phyloP scores from a whole-genome alignment of 2,113 vertebrate genomes.

The Eptesicus fuscus region DNA sequence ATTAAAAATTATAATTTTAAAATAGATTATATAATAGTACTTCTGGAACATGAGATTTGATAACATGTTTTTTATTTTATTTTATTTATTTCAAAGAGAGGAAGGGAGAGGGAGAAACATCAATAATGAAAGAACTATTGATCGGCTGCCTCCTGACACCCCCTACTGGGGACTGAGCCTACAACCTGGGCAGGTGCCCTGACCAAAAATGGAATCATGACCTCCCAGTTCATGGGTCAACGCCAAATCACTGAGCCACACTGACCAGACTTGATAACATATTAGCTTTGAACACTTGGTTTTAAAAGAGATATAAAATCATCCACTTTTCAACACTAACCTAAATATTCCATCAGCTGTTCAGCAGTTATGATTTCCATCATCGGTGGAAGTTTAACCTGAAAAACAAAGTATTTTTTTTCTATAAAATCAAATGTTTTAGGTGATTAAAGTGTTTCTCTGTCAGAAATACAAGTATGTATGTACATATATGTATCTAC shows the following conservation, averaged over 20 bases:
- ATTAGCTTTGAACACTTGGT: slow-evolving; percentile 46
- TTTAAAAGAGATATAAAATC: slow-evolving; percentile 44
- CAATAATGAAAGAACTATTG: too few species aligned
- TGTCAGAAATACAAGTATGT: slow-evolving; percentile 23
- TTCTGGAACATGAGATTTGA: neutral
- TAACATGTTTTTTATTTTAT: neutral
- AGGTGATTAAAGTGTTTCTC: neutral
- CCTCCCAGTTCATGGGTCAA: too few species aligned
- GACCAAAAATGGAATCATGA: too few species aligned
- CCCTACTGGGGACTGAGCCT: too few species aligned
- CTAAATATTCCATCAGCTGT: slow-evolving; percentile 99
- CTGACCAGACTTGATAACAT: neutral
- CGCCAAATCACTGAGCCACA: too few species aligned
- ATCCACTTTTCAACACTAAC: slow-evolving; percentile 83
- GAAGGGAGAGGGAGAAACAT: too few species aligned
- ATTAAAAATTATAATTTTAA: slow-evolving; percentile 50
- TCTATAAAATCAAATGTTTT: slow-evolving; percentile 56
- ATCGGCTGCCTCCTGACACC: too few species aligned
- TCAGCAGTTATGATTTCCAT: slow-evolving; percentile 99
- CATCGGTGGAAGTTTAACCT: slow-evolving; percentile 99
- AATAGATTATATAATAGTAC: slow-evolving; percentile 10
- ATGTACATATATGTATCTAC: neutral
- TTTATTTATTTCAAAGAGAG: too few species aligned
- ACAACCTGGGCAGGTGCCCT: too few species aligned
- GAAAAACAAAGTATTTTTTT: slow-evolving; percentile 73